Percentiles rank a stretch among this genome's conserved stretches.
Evolutionary conservation across 2,797 vertebrate species (phyloP).

Genomic region (Periparus ater): DNA sequence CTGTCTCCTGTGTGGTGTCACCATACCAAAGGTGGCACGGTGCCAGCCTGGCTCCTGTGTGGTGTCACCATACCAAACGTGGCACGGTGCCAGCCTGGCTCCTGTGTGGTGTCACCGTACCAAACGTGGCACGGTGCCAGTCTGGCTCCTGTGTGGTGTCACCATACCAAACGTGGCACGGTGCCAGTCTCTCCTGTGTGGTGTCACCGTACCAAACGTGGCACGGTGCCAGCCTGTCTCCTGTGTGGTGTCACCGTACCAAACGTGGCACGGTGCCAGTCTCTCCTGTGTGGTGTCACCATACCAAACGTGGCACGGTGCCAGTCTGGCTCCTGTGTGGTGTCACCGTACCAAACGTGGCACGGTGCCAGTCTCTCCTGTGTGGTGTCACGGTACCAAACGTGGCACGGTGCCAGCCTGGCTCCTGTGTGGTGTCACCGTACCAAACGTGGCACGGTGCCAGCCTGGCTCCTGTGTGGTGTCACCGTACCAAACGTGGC

Average conservation of each 20-base stretch:
- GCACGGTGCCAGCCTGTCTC: neutral
- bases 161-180: neutral
- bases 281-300: neutral
- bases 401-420: too few species aligned
- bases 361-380: neutral
- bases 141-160: neutral
- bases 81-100: neutral
- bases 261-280: neutral
- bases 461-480: too few species aligned
- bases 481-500: neutral
- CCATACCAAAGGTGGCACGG: neutral
- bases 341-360: neutral
- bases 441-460: too few species aligned
- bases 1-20: neutral
- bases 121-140: neutral
- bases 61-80: neutral
- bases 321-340: neutral
- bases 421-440: too few species aligned
- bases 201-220: neutral
- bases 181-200: neutral
- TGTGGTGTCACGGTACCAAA: too few species aligned
- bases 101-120: neutral
- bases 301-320: accelerated
- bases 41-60: neutral
- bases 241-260: neutral